A percentile compares a stretch with the other conserved stretches of the same genome.
Evolutionary conservation across 2,113 vertebrate genomes (phyloP).

Genomic region (Microcebus tavaratra): DNA sequence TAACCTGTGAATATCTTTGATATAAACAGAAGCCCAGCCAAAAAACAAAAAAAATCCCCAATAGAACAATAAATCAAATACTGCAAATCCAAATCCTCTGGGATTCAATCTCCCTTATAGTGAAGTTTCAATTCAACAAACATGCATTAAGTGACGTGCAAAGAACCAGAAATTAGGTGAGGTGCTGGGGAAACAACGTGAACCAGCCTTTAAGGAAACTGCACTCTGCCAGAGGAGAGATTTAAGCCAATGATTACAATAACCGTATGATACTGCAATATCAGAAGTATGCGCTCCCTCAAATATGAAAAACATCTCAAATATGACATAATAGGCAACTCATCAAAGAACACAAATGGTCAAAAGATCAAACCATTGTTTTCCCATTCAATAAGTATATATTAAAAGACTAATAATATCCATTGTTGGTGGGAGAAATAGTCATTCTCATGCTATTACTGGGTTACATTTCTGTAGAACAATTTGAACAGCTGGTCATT

Average conservation of each 20-base stretch:
- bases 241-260: not conserved
- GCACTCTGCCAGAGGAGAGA: not conserved
- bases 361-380: not conserved
- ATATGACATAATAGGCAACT: not conserved
- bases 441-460: not conserved
- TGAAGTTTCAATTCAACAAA: not conserved
- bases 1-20: not conserved
- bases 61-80: constrained; percentile 7
- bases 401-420: not conserved
- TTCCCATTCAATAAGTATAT: not conserved
- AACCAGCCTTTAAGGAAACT: not conserved
- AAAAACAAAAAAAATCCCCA: not conserved
- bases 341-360: not conserved
- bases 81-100: not conserved
- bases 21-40: not conserved
- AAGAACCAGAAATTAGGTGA: not conserved
- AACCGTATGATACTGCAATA: not conserved
- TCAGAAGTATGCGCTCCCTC: not conserved
- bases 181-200: not conserved
- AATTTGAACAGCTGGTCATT: not conserved
- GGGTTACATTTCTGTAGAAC: not conserved
- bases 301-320: not conserved
- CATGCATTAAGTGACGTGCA: not conserved
- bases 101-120: not conserved
- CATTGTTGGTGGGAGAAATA: not conserved